Evolutionary conservation across 2,113 vertebrate genomes (phyloP).

Genomic region (Ovis canadensis): DNA sequence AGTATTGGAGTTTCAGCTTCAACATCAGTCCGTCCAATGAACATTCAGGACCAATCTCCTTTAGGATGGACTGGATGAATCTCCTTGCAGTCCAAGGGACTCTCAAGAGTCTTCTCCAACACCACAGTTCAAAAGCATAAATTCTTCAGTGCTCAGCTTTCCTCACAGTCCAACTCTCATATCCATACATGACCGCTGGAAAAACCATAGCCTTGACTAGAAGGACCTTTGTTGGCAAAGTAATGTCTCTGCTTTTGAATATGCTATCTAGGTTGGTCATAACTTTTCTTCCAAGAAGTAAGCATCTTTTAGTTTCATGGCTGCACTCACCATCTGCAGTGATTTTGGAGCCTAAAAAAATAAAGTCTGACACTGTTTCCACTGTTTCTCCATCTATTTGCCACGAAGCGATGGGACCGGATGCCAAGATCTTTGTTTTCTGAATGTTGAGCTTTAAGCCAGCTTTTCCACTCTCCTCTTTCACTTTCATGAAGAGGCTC

Average conservation of each 20-base stretch:
- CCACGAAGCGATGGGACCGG: background rate
- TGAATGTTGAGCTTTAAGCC: background rate
- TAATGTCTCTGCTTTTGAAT: background rate
- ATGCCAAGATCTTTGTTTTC: background rate
- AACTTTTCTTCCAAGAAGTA: background rate
- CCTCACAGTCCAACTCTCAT: background rate
- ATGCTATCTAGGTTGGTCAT: background rate
- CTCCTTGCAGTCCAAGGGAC: background rate
- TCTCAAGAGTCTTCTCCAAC: background rate
- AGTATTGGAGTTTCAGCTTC: background rate
- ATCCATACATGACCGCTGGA: background rate
- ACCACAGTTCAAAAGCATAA: background rate
- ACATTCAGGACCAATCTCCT: background rate
- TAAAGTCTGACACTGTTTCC: background rate
- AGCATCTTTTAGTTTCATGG: background rate
- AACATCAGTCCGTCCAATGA: background rate
- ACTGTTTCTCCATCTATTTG: background rate
- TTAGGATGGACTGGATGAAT: background rate
- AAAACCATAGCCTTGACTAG: background rate
- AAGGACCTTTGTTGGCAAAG: background rate
- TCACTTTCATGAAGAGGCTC: background rate
- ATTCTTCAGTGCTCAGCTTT: fast-evolving
- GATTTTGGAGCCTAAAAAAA: background rate
- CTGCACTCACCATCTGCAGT: background rate
- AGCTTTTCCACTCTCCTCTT: background rate